These are phyloP conservation scores for Amphiura filiformis DNA, from an alignment of 35 echinoderm and acorn worm species.

Conservation along the genomic window DNA sequence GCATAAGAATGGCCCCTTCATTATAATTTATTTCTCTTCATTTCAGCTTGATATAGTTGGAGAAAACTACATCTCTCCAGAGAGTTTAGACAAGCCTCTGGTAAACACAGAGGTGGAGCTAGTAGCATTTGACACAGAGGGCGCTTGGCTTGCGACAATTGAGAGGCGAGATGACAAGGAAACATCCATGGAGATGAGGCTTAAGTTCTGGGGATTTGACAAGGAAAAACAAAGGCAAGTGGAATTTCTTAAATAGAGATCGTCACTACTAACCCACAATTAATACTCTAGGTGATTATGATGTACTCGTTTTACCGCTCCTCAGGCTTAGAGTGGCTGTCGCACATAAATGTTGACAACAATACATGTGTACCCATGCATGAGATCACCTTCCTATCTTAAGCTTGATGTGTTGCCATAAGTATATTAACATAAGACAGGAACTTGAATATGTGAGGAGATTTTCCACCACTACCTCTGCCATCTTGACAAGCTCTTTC, in stretches of 20 bases:
- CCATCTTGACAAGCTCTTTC: too few species aligned
- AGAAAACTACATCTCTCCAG: slow-evolving; percentile 80
- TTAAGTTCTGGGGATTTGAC: slow-evolving; percentile 94
- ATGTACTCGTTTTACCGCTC: too few species aligned
- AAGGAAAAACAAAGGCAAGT: slow-evolving; percentile 74
- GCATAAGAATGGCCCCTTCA: too few species aligned
- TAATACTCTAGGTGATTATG: too few species aligned
- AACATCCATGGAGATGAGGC: slow-evolving; percentile 55
- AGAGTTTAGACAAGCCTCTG: slow-evolving; percentile 55
- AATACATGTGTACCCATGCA: too few species aligned
- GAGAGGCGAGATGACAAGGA: slow-evolving; percentile 65
- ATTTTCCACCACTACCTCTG: too few species aligned
- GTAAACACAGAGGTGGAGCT: slow-evolving; percentile 73
- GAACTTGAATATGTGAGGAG: too few species aligned
- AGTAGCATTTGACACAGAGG: slow-evolving; percentile 64
- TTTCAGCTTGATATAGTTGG: slow-evolving; percentile 16
- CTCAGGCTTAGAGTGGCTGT: too few species aligned
- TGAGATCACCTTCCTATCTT: too few species aligned
- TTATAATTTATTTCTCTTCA: not conserved
- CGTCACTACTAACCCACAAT: not conserved
- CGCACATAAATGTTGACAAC: too few species aligned
- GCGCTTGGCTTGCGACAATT: slow-evolving; percentile 77
- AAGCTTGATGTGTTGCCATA: too few species aligned
- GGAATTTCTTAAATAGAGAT: not conserved
- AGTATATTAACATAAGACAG: too few species aligned